Evolutionary conservation across 1,140 invertebrate genomes (phyloP).

Genomic region (Neomicropteryx cornuta): DNA sequence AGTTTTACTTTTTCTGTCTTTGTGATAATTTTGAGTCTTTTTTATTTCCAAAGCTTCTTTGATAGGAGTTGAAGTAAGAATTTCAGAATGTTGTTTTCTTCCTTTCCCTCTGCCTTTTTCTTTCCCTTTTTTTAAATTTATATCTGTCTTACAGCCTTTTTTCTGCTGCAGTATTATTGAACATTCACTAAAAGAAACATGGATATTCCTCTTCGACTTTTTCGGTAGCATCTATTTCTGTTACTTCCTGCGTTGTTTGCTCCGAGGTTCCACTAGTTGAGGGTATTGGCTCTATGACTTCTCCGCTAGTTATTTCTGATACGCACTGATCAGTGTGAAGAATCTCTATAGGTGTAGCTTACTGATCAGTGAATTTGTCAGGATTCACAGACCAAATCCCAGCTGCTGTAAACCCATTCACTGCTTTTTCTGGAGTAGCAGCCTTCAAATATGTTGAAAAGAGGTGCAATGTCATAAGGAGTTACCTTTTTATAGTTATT

Average conservation of each 20-base stretch:
- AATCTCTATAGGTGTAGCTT: conserved; percentile 15
- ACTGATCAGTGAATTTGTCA: conserved; percentile 15
- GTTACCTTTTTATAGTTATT: conserved; percentile 20
- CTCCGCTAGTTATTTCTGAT: too few relatives aligned
- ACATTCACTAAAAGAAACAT: too few relatives aligned
- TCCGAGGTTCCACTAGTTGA: too few relatives aligned
- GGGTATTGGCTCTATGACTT: too few relatives aligned
- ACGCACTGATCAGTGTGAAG: conserved; percentile 13
- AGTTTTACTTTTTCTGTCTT: background rate
- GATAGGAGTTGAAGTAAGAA: conserved; percentile 18
- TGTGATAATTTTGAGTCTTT: conserved; percentile 1
- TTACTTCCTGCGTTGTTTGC: too few relatives aligned
- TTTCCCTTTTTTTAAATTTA: too few relatives aligned
- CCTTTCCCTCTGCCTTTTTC: too few relatives aligned
- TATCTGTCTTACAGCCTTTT: too few relatives aligned
- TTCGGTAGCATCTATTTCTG: too few relatives aligned
- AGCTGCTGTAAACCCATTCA: conserved; percentile 14
- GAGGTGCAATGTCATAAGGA: conserved; percentile 20
- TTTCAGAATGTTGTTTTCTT: conserved; percentile 18
- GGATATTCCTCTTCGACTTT: too few relatives aligned
- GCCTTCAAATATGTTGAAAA: conserved; percentile 21
- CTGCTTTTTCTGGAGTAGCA: conserved; percentile 19
- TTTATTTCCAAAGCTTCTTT: conserved; percentile 18
- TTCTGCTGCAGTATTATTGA: too few relatives aligned
- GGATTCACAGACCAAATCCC: conserved; percentile 18